A percentile compares a stretch with the other conserved stretches of the same genome.
phyloP scores from a whole-genome alignment of 2,888 invertebrate genomes.

The Emmelina monodactyla region DNA sequence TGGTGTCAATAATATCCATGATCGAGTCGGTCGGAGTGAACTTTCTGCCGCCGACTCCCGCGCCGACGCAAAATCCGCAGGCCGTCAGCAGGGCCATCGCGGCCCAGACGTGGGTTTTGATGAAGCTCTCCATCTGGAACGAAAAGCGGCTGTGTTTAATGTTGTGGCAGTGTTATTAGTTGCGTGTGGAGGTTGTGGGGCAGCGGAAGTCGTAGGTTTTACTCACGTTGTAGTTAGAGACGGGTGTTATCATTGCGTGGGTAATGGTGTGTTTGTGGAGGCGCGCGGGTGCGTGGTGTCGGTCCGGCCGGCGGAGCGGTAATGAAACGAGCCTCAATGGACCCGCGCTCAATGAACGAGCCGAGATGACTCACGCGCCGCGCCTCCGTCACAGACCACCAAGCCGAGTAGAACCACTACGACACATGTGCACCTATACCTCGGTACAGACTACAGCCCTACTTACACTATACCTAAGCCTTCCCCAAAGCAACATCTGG shows the following conservation, averaged over 20 bases:
- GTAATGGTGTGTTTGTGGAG: constrained; percentile 44
- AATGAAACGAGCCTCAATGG: constrained; percentile 62
- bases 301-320: constrained; percentile 64
- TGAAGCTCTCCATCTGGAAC: constrained; percentile 54
- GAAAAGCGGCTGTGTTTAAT: constrained; percentile 15
- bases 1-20: constrained; percentile 68
- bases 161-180: constrained; percentile 1
- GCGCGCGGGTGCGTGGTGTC: constrained; percentile 52
- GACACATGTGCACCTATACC: too few relatives aligned
- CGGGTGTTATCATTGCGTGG: constrained; percentile 46
- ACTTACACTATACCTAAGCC: too few relatives aligned
- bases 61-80: constrained; percentile 38
- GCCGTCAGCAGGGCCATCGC: constrained; percentile 44
- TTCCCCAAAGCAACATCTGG: too few relatives aligned
- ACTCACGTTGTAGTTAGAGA: constrained; percentile 53
- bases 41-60: constrained; percentile 45
- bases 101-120: constrained; percentile 48
- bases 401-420: too few relatives aligned
- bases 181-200: constrained; percentile 24
- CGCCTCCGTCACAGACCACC: constrained; percentile 41
- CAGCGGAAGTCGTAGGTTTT: constrained; percentile 53
- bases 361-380: constrained; percentile 59
- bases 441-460: too few relatives aligned
- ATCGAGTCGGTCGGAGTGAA: constrained; percentile 63
- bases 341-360: constrained; percentile 38